phyloP scores from a whole-genome alignment of 2,888 invertebrate genomes.

The Platycnemis pennipes region DNA sequence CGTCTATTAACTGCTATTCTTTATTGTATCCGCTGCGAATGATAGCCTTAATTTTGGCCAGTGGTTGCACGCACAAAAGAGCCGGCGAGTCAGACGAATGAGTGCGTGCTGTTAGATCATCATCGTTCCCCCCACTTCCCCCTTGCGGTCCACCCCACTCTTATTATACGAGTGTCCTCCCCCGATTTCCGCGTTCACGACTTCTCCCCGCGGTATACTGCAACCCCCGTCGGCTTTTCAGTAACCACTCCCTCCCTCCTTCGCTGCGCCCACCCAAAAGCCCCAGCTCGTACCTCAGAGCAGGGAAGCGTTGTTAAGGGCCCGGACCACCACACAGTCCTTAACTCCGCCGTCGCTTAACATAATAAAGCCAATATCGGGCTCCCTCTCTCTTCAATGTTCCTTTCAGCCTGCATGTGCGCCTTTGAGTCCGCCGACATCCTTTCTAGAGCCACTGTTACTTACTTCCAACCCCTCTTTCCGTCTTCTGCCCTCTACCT shows the following conservation, averaged over 20 bases:
- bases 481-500: neutral
- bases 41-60: neutral
- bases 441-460: conserved; percentile 31
- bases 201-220: neutral
- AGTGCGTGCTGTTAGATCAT: conserved; percentile 5
- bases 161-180: neutral
- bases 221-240: neutral
- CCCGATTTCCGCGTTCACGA: neutral
- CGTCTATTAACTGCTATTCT: neutral
- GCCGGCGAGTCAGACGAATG: neutral
- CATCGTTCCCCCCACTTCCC: neutral
- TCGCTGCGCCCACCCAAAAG: neutral
- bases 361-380: conserved; percentile 43
- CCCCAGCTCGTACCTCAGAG: neutral
- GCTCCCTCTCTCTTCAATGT: neutral
- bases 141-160: neutral
- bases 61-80: neutral
- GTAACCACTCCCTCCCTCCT: neutral
- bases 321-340: conserved; percentile 12
- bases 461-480: neutral
- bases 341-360: conserved; percentile 40
- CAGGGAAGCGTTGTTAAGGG: conserved; percentile 21
- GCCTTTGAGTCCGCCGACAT: conserved; percentile 25
- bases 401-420: neutral
- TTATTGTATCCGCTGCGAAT: conserved; percentile 4